Evolutionary conservation across 2,888 invertebrate species (phyloP).

Genomic region (Tachystola acroxantha): DNA sequence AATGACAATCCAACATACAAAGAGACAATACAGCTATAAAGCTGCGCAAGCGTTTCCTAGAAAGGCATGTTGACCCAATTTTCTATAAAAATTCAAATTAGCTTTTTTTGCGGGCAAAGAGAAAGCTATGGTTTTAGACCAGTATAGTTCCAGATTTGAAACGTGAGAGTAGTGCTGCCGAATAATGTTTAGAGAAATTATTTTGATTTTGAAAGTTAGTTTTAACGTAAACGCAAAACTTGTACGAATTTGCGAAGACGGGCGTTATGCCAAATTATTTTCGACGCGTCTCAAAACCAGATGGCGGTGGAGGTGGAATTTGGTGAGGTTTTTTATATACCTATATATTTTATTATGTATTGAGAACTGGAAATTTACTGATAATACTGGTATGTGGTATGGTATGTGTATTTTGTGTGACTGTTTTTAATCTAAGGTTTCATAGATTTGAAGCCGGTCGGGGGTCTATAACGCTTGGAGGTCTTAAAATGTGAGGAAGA

Average conservation of each 20-base stretch:
- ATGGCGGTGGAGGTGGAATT: constrained; percentile 54
- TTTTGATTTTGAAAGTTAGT: constrained; percentile 12
- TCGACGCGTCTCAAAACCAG: constrained; percentile 35
- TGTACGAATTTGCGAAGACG: constrained; percentile 23
- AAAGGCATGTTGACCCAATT: constrained; percentile 60
- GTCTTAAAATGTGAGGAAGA: too few relatives aligned
- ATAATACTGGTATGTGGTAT: too few relatives aligned
- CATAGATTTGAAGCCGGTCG: too few relatives aligned
- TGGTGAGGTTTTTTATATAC: neutral
- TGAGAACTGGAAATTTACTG: too few relatives aligned
- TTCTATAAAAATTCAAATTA: constrained; percentile 72
- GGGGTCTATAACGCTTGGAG: too few relatives aligned
- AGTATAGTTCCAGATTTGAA: constrained; percentile 53
- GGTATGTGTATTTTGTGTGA: too few relatives aligned
- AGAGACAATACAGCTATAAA: constrained; percentile 26
- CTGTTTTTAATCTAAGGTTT: too few relatives aligned
- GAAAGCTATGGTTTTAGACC: constrained; percentile 50
- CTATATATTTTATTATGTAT: constrained; percentile 3
- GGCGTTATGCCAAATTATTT: constrained; percentile 37
- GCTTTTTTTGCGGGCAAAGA: constrained; percentile 65
- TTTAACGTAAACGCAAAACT: constrained; percentile 34
- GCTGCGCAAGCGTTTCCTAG: constrained; percentile 46
- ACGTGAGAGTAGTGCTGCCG: constrained; percentile 54
- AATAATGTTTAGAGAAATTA: constrained; percentile 1
- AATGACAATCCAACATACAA: constrained; percentile 11